Percentiles rank a stretch among this genome's conserved stretches.
Conservation (phyloP, 2,888 invertebrate species). For the Blastobasis adustella region DNA sequence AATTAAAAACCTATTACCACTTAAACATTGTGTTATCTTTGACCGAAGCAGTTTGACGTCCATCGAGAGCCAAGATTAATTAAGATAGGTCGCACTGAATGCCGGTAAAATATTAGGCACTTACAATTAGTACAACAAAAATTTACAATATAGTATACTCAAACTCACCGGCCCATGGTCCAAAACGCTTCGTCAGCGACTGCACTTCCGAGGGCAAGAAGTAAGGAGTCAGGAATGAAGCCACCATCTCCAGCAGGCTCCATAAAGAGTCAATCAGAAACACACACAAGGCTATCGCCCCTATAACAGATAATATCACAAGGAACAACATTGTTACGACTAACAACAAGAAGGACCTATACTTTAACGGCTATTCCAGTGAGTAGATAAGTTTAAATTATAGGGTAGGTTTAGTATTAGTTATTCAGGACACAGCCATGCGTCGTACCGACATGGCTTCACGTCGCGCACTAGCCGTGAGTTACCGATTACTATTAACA, state of each 20-base stretch:
- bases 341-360: not conserved
- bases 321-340: conserved; percentile 21
- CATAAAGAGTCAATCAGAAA: conserved; percentile 76
- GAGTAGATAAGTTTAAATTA: too few relatives aligned
- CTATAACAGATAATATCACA: conserved; percentile 59
- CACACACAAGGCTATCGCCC: conserved; percentile 61
- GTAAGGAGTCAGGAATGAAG: conserved; percentile 78
- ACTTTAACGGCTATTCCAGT: not conserved
- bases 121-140: too few relatives aligned
- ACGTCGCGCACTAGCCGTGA: conserved; percentile 23
- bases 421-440: conserved; percentile 1
- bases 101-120: too few relatives aligned
- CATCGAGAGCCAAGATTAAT: too few relatives aligned
- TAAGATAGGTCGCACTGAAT: too few relatives aligned
- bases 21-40: too few relatives aligned
- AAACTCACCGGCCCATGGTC: conserved; percentile 89
- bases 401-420: too few relatives aligned
- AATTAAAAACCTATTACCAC: too few relatives aligned
- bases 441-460: conserved; percentile 25
- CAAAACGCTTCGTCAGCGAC: conserved; percentile 79
- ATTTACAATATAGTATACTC: too few relatives aligned
- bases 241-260: conserved; percentile 73
- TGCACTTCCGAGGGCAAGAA: conserved; percentile 78
- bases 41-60: too few relatives aligned
- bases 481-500: conserved; percentile 15